These are phyloP conservation scores for Agrotis segetum DNA, from an alignment of 2,888 invertebrate genomes.

Conservation along the genomic window DNA sequence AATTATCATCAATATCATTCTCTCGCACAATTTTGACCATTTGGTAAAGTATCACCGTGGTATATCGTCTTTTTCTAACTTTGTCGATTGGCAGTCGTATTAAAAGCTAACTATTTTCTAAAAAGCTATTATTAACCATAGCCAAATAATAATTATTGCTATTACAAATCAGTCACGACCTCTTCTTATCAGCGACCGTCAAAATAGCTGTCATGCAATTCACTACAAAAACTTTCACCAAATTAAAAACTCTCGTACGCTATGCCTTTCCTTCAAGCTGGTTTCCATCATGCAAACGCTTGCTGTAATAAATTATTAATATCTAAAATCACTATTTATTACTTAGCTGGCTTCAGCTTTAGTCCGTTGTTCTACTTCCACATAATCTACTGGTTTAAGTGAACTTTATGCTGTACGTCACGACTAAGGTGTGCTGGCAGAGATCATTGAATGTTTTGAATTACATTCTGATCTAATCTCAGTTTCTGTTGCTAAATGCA, in stretches of 20 bases:
- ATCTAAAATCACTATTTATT: conserved; percentile 57
- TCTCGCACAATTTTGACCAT: no score
- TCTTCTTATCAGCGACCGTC: conserved; percentile 18
- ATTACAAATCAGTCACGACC: conserved; percentile 25
- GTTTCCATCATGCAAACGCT: conserved; percentile 43
- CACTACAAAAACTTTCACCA: conserved; percentile 38
- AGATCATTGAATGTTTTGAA: conserved; percentile 60
- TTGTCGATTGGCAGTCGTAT: no score
- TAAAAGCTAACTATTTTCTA: neutral
- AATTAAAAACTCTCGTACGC: conserved; percentile 36
- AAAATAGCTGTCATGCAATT: conserved; percentile 35
- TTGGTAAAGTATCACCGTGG: no score
- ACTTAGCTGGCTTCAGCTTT: conserved; percentile 46
- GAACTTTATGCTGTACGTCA: conserved; percentile 55
- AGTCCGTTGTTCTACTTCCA: conserved; percentile 44
- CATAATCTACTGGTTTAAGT: conserved; percentile 48
- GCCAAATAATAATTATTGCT: neutral
- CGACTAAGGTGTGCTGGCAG: conserved; percentile 37
- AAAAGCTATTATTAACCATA: neutral
- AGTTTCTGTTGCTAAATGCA: conserved; percentile 47
- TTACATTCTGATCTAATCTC: conserved; percentile 57
- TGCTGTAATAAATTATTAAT: conserved; percentile 36
- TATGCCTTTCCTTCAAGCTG: conserved; percentile 22
- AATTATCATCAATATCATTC: neutral
- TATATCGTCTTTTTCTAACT: no score